Evolutionary conservation across 1,140 invertebrate species (phyloP).

Genomic region (Triops cancriformis): DNA sequence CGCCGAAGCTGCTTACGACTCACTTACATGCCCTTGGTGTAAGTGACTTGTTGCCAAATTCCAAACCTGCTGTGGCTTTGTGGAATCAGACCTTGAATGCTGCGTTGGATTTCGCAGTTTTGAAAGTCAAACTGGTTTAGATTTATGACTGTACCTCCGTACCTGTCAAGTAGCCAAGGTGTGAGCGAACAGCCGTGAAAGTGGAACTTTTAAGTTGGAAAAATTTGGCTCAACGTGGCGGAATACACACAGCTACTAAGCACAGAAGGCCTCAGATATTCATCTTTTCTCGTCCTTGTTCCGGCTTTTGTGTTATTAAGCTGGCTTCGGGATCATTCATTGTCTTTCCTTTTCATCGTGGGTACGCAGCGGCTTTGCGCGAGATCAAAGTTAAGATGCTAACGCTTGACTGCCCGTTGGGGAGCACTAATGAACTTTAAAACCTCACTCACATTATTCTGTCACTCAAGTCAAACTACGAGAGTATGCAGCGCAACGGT

Average conservation of each 20-base stretch:
- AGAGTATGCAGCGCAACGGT: background rate
- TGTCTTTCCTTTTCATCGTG: background rate
- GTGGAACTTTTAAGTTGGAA: background rate
- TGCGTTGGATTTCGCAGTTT: background rate
- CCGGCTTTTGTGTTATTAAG: slow-evolving; percentile 2
- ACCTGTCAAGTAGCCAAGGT: background rate
- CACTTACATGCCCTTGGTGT: background rate
- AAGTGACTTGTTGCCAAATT: background rate
- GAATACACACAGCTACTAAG: background rate
- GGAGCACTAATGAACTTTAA: background rate
- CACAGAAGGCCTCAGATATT: background rate
- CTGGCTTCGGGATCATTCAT: background rate
- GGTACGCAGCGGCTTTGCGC: background rate
- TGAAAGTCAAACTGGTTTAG: background rate
- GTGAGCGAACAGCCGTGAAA: slow-evolving; percentile 2
- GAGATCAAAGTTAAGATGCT: background rate
- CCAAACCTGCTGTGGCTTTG: background rate
- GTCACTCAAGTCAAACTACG: background rate
- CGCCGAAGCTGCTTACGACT: background rate
- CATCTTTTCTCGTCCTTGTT: background rate
- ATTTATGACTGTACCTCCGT: background rate
- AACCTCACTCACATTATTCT: background rate
- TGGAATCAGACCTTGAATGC: slow-evolving; percentile 1
- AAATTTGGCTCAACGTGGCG: background rate
- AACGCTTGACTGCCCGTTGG: background rate